Evolutionary conservation across 2,113 vertebrate genomes (phyloP).

Genomic region (Mystacornis crossleyi): DNA sequence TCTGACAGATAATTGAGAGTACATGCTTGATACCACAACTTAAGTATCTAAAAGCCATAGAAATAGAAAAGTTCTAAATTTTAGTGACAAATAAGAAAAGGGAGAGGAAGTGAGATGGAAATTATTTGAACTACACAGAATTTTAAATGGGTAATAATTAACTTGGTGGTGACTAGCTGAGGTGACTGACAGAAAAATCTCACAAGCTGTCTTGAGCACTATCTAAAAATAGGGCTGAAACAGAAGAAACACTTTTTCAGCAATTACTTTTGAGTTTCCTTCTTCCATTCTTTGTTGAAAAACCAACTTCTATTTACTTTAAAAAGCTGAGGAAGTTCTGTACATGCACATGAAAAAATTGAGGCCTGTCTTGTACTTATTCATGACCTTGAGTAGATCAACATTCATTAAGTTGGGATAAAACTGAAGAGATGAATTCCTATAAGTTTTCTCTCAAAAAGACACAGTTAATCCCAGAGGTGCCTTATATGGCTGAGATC

Average conservation of each 20-base stretch:
- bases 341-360: background rate
- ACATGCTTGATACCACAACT: background rate
- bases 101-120: background rate
- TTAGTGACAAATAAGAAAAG: background rate
- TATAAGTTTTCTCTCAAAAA: background rate
- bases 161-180: background rate
- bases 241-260: background rate
- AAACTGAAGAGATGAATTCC: background rate
- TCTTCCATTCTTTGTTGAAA: background rate
- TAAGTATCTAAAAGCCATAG: background rate
- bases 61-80: background rate
- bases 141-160: background rate
- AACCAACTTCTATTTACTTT: background rate
- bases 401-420: background rate
- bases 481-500: background rate
- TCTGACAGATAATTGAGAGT: conserved; percentile 14
- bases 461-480: background rate
- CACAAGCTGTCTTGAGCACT: background rate
- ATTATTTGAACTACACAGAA: background rate
- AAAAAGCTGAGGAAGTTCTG: background rate
- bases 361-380: background rate
- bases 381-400: background rate
- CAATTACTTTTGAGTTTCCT: background rate
- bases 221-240: background rate
- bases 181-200: background rate